Base-by-base conservation (phyloP, 2,888 invertebrate species). In the Druceiella hillmani region DNA sequence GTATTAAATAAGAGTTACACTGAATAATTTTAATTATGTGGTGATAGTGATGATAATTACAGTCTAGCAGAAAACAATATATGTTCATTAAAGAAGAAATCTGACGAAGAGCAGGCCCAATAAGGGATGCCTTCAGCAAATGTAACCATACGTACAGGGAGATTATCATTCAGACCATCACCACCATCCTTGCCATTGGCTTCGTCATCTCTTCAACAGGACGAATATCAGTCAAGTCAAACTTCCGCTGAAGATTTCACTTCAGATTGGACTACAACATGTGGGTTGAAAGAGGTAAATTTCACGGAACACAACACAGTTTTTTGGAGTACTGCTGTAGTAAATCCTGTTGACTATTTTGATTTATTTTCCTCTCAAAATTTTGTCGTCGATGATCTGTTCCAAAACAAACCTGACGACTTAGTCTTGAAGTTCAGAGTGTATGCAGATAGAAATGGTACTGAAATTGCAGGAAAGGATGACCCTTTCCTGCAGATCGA, bases 391-490 rank as follows among this genome's bases (percentile, higher is more conserved):
- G 22, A 20, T 20, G 22, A 20, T 20, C 22, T 20, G 22, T 20
- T 20, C n/a, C 22, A 20, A 20, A 20, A 20, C 6, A 20, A 20
- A 25, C 25, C 7, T n/a, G n/a, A n/a, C n/a, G n/a, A n/a, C n/a
- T n/a, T n/a, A n/a, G n/a, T n/a, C n/a, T n/a, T n/a, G n/a, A n/a
- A 10, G 13, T 5, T 12, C 13, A 29, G 14, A 9, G 13, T 33
- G 32, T 17, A 40, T 36, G 38, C 37, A 38, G 11, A 13, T 39
- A 36, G 38, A 25, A 17, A 22, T 17, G 26, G 33, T 14, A 22
- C 32, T 12, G 16, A 31, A 27, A 41, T 40, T 3, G 45, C 42
- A 25, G 48, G 49, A 17, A 36, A 30, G 10, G 41, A 43, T 17
- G n/a, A n/a, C n/a, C n/a, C n/a, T n/a, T n/a, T n/a, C n/a, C n/a